These are phyloP conservation scores for Darevskia nairensis DNA, from an alignment of 2,797 vertebrate genomes.

Conservation along the genomic window DNA sequence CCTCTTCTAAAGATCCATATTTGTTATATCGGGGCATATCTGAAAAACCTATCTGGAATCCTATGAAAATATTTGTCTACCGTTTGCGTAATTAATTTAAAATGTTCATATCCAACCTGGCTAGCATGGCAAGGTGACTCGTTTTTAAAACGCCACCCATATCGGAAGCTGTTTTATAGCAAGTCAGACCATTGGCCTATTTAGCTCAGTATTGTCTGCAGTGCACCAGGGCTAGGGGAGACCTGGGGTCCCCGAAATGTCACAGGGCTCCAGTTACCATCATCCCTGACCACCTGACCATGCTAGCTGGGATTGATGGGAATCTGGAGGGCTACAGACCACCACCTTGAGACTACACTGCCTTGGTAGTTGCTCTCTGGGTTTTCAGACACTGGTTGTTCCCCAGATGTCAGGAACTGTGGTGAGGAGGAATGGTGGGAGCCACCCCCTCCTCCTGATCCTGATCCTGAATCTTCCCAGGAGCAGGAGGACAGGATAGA, in stretches of 20 bases:
- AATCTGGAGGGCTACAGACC: background rate
- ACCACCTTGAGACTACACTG: background rate
- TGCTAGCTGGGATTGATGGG: background rate
- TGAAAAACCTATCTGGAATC: constrained; percentile 34
- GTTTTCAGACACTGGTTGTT: background rate
- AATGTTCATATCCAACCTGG: background rate
- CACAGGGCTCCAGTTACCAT: background rate
- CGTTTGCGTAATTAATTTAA: background rate
- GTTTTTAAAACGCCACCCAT: background rate
- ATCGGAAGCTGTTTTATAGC: background rate
- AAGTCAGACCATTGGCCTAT: background rate
- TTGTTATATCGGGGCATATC: constrained; percentile 30
- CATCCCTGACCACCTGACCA: background rate
- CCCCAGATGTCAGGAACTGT: no score
- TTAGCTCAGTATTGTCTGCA: background rate
- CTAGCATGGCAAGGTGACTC: background rate
- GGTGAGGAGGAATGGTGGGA: no score
- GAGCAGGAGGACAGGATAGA: no score
- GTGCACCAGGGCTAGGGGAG: no score
- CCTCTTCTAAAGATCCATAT: background rate
- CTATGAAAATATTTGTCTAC: constrained; percentile 46
- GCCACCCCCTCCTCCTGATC: no score
- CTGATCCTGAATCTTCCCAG: no score
- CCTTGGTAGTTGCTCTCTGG: background rate
- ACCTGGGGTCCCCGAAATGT: background rate